Percentiles rank a stretch among this genome's conserved stretches.
Evolutionary conservation across 2,888 invertebrate genomes (phyloP).

Genomic region (Sphaerophoria taeniata): DNA sequence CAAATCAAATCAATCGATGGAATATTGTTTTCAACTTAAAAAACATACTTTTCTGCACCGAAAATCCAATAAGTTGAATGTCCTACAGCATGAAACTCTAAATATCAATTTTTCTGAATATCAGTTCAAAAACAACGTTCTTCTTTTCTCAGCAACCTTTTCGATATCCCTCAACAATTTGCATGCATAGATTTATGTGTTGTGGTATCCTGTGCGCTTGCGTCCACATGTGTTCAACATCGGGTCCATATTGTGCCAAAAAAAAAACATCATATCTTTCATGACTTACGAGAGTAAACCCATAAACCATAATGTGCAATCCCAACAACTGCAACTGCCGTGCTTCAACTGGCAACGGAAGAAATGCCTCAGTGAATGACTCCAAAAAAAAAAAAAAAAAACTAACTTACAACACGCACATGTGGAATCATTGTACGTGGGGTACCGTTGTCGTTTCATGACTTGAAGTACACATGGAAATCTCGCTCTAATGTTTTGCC

Average conservation of each 20-base stretch:
- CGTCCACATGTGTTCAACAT: constrained; percentile 70
- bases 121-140: no score
- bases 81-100: no score
- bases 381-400: constrained; percentile 28
- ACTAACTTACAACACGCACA: constrained; percentile 34
- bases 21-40: no score
- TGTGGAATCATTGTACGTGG: constrained; percentile 55
- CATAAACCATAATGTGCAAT: constrained; percentile 53
- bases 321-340: constrained; percentile 46
- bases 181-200: constrained; percentile 26
- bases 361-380: constrained; percentile 16
- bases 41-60: no score
- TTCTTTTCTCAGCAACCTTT: background rate
- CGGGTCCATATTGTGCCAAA: constrained; percentile 72
- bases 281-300: constrained; percentile 27
- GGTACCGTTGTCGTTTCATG: constrained; percentile 27
- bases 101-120: no score
- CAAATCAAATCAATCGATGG: no score
- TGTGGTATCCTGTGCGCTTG: constrained; percentile 53
- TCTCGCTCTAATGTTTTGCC: constrained; percentile 28
- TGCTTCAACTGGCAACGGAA: constrained; percentile 20
- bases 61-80: no score
- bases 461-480: constrained; percentile 25
- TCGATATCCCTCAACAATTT: constrained; percentile 14
- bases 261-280: constrained; percentile 31